A percentile compares a stretch with the other conserved stretches of the same genome.
Conservation (phyloP, 2,113 vertebrate species). For the Gallinago paraguaiae region DNA sequence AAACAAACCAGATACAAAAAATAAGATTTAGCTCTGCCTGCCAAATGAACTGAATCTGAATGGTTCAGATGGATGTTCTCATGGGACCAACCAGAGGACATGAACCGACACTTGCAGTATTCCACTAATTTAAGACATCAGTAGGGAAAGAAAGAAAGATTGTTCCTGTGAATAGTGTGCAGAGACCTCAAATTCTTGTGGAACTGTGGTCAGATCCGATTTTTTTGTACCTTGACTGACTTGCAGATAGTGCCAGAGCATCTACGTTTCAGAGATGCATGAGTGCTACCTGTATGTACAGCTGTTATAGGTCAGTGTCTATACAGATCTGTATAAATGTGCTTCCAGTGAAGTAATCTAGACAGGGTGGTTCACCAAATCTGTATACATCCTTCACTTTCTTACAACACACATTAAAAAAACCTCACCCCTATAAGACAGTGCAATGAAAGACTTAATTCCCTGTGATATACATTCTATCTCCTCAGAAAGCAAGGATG, state of each 20-base stretch:
- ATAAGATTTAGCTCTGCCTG: not conserved
- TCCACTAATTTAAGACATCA: not conserved
- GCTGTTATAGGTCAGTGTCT: not conserved
- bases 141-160: not conserved
- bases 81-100: not conserved
- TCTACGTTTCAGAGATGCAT: not conserved
- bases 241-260: not conserved
- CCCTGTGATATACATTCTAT: not conserved
- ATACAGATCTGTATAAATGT: not conserved
- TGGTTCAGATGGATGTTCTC: not conserved
- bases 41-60: not conserved
- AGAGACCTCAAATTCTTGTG: not conserved
- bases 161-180: not conserved
- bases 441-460: not conserved
- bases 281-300: not conserved
- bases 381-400: not conserved
- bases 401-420: not conserved
- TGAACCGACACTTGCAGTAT: not conserved
- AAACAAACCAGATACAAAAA: not conserved
- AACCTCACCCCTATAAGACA: not conserved
- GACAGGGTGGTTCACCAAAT: not conserved
- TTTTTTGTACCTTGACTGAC: not conserved
- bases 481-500: not conserved
- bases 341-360: not conserved
- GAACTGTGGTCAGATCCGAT: not conserved